Evolutionary conservation across 2,113 vertebrate genomes (phyloP), one percentile per base, ranked within the genome.

Genomic region (Balaeniceps rex): DNA sequence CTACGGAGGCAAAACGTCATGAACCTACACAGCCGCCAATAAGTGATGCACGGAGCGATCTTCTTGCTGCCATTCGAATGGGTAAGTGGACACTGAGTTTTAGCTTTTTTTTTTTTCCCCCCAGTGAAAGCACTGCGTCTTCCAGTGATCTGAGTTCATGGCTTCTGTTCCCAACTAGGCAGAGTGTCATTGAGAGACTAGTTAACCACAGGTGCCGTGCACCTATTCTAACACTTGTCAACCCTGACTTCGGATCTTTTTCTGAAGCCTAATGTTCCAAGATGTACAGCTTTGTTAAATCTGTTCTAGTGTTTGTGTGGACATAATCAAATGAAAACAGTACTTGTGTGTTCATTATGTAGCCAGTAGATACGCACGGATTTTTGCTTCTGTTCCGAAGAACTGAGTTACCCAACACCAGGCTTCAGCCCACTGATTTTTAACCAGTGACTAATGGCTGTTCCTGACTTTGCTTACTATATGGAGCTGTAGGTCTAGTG

Each of bases 61-160:
- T 99, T 36, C 98, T 99, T 49, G 99, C 99, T 78, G 99, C 99
- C 71, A 99, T 99, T 89, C 99, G 99, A 19, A 99, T 99, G 99
- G 99, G 99, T 99, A 94, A 98, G 98, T 94, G 33, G 25, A 19
- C 6, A 1, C 34, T 14, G 26, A 11, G 40, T 13, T 64, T 7
- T 4, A 64, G 61, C 19, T 11, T 19, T 63, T 28, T 4, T 24
- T 24, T 31, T 54, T 52, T 17, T 60, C 9, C 33, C 26, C 38
- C 19, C 26, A 16, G 2, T n/a, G 60, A 29, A 28, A 52, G 25
- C 29, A 9, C 36, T 10, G 8, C 31, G 17, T 83, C 70, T 77
- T 65, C 34, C 21, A 42, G 28, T 63, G 31, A 19, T 54, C 26
- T 2, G 15, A 79, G 61, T 17, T 42, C 14, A 16, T 38, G 49